phyloP scores from a whole-genome alignment of 2,113 vertebrate genomes.

The cat (Felis catus) region DNA sequence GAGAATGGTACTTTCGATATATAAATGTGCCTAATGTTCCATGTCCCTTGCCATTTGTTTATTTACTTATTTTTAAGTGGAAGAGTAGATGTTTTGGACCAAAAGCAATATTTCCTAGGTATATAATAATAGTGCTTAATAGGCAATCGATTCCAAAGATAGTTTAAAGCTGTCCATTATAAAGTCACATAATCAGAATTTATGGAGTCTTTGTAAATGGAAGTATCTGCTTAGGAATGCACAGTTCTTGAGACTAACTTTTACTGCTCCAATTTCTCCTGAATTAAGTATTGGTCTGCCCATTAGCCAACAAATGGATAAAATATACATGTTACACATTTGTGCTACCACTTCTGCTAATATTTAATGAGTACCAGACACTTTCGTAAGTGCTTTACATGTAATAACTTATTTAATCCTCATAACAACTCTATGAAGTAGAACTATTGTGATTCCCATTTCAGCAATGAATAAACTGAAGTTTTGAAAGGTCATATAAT shows the following conservation, averaged over 20 bases:
- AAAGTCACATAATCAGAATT: constrained; percentile 62
- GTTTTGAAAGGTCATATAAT: not conserved
- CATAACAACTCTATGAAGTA: not conserved
- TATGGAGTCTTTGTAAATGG: constrained; percentile 30
- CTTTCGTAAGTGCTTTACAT: not conserved
- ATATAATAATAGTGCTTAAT: constrained; percentile 56
- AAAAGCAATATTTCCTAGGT: constrained; percentile 41
- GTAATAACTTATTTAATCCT: not conserved
- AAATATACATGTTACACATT: not conserved
- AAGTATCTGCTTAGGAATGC: constrained; percentile 51
- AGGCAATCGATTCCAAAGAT: constrained; percentile 53
- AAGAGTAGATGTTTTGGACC: not conserved
- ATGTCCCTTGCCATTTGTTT: not conserved
- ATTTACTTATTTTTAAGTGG: constrained; percentile 51
- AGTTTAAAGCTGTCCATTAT: constrained; percentile 58
- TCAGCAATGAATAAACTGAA: not conserved
- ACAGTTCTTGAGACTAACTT: constrained; percentile 41
- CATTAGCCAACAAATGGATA: not conserved
- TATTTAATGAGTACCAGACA: not conserved
- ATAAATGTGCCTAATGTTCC: constrained; percentile 3
- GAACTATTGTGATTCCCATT: not conserved
- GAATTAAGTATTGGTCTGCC: not conserved
- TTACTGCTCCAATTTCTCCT: not conserved
- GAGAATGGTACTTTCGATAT: constrained; percentile 32
- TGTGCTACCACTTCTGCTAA: not conserved